Base-by-base conservation (phyloP, 1,140 invertebrate species). In the Drosophila baimaii region DNA sequence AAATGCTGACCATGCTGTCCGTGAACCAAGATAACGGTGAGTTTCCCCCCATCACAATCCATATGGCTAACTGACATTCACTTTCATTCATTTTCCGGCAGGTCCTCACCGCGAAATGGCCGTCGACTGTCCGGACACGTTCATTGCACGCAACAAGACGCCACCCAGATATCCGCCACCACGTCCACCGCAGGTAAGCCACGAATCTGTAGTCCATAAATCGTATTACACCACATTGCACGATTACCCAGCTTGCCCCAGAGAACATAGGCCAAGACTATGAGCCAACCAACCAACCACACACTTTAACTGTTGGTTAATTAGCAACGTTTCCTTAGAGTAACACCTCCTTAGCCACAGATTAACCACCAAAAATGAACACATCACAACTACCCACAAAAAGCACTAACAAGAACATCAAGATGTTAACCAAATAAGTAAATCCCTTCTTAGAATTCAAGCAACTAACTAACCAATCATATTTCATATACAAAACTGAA, bases 71-170 rank as follows among this genome's bases (percentile, higher is more conserved):
- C 52, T 27, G 10, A 27, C 39, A 19, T 33, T 5, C 41, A 25
- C 33, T 31, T n/a, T 23, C 12, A 19, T 29, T 5, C 39, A 10
- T 39, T 23, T 33, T 92, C 92, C 93, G 58, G 23, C 52, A 94
- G 95, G 96, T 93, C 96, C 96, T 89, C 96, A 97, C 94, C 95
- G 97, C 91, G 98, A 99, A 95, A 98, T 99, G 97, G 97, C 98
- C 86, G 98, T 99, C 90, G 98, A 99, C 93, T 98, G 98, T 72
- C 98, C 98, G 85, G 98, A 98, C 91, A 96, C 95, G 88, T 99
- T 99, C 93, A 95, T 98, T 78, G 96, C 95, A 77, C 94, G 95
- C 92, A 97, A 96, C 93, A 99, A 97, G 94, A 98, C 95, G 69
- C 97, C 96, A 74, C 98, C 97, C 77, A 95, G 97, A 91, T 99